These are phyloP conservation scores for Nymphalis polychloros DNA, from an alignment of 2,888 invertebrate species.

Conservation along the genomic window DNA sequence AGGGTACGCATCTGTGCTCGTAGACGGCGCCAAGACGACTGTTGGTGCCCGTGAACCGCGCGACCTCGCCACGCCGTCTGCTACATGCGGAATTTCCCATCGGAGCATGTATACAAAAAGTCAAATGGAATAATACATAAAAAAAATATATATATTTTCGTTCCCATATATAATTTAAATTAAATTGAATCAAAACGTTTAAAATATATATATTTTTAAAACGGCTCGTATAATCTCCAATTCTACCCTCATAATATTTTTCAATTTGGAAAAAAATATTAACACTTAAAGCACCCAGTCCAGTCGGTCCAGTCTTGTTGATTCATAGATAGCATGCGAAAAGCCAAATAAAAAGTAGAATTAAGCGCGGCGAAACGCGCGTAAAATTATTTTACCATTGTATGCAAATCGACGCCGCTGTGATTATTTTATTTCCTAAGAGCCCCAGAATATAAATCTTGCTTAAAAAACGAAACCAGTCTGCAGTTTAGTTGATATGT, in stretches of 20 bases:
- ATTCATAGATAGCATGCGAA: slow-evolving; percentile 80
- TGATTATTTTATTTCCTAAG: slow-evolving; percentile 82
- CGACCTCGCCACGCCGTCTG: slow-evolving; percentile 70
- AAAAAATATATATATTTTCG: no score
- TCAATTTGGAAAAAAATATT: slow-evolving; percentile 60
- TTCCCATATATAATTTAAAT: no score
- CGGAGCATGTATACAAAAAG: slow-evolving; percentile 45
- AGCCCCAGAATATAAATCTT: slow-evolving; percentile 77
- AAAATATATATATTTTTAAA: background rate
- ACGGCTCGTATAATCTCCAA: background rate
- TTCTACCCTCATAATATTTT: background rate
- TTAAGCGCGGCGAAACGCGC: slow-evolving; percentile 81
- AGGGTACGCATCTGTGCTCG: slow-evolving; percentile 43
- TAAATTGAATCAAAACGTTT: background rate
- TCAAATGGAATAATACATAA: slow-evolving; percentile 19
- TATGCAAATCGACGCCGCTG: slow-evolving; percentile 78
- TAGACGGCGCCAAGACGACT: slow-evolving; percentile 65
- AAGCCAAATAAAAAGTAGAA: slow-evolving; percentile 80
- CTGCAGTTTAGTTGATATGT: slow-evolving; percentile 67
- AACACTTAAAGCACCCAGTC: slow-evolving; percentile 70
- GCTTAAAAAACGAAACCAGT: slow-evolving; percentile 70
- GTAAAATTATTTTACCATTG: slow-evolving; percentile 83
- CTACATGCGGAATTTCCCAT: slow-evolving; percentile 52
- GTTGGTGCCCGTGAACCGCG: slow-evolving; percentile 46
- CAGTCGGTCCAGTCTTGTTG: slow-evolving; percentile 66